Percentiles rank a stretch among this genome's conserved stretches.
These are phyloP conservation scores for Sebastes steindachneri DNA, from an alignment of 2,797 vertebrate species.

Conservation along the genomic window DNA sequence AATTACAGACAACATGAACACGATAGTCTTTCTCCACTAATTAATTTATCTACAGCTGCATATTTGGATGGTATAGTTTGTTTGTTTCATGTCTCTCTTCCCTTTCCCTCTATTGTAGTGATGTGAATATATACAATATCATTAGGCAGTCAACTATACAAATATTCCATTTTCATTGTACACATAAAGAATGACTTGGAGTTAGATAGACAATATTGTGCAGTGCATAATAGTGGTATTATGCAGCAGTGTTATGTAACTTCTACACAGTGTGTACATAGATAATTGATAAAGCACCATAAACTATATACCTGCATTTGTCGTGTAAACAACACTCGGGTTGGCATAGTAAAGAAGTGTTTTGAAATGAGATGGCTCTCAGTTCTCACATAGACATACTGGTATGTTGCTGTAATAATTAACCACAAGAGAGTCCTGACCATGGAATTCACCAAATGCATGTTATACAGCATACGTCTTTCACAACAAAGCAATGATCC, in stretches of 20 bases:
- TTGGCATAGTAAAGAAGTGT: constrained; percentile 11
- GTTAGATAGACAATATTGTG: neutral
- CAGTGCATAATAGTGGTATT: neutral
- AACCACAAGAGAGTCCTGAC: neutral
- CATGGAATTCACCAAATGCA: neutral
- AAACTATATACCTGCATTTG: constrained; percentile 17
- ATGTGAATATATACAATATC: neutral
- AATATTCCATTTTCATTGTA: neutral
- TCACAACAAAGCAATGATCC: neutral
- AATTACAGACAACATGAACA: constrained; percentile 14
- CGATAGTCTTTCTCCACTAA: neutral
- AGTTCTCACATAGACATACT: neutral
- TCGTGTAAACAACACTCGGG: constrained; percentile 24
- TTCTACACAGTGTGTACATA: neutral
- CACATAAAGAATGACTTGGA: neutral
- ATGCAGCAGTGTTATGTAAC: neutral
- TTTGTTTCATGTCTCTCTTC: neutral
- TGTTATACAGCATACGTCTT: neutral
- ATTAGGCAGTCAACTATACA: neutral
- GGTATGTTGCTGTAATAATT: neutral
- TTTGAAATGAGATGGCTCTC: neutral
- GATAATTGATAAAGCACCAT: constrained; percentile 34
- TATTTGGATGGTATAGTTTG: neutral
- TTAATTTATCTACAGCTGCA: constrained; percentile 1
- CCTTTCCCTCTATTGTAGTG: neutral